Base-by-base conservation (phyloP, 2,888 invertebrate genomes). In the Aleiodes alternator region DNA sequence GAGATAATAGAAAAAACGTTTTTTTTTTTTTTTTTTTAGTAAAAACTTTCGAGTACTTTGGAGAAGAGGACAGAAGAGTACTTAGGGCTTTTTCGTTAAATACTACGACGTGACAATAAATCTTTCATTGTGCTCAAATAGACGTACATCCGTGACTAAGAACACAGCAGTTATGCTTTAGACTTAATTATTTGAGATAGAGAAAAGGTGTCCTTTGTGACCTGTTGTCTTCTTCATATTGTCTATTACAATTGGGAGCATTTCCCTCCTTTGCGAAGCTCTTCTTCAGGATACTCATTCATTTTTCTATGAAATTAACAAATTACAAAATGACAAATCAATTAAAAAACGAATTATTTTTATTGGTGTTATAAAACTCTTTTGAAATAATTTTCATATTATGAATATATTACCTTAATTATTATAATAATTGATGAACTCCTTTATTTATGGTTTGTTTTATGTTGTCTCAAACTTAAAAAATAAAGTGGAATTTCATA, bases 131-230 rank as follows among this genome's bases (percentile, higher is more conserved):
- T 61, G 57, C 12, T 75, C 12, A 53, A 75, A 50, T 31, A 66
- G 64, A 29, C 48, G 66, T 48, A 56, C 75, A 71, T 75, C 68
- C 71, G 57, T 75, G 68, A 71, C 71, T 71, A 56, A 75, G 66
- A 75, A 75, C 71, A 43, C 66, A 61, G 56, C 34, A 64, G 66
- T 71, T 66, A 61, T 61, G 14, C 43, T 66, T 29, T 66, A 48
- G 34, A 64, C 34, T 56, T 57, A 75, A 71, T 71, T 56, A 75
- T 68, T 71, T 66, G 43, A 43, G 57, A 57, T 61, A 61, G 16
- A 23, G 23, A 23, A 23, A 61, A 61, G 43, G 43, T 43, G 43
- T 43, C 61, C 61, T 23, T 61, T 61, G 43, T 61, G 61, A 61
- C 38, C 43, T 23, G 55, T 14, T 29, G 57, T 57, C 61, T 61